phyloP scores from a whole-genome alignment of 2,888 invertebrate genomes.

The Lymantria dispar region DNA sequence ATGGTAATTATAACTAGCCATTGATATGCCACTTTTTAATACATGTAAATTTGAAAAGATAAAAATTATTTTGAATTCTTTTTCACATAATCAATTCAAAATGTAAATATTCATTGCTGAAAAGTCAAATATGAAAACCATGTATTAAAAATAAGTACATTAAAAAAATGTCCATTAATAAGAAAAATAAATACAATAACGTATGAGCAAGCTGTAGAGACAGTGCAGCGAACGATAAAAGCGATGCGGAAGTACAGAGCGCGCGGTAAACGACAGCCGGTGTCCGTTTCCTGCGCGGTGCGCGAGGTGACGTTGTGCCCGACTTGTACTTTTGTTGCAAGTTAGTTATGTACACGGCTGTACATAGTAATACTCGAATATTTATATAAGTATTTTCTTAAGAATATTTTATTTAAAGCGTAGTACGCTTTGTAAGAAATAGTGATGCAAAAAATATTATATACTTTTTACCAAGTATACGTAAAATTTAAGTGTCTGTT shows the following conservation, averaged over 20 bases:
- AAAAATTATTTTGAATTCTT: too few relatives aligned
- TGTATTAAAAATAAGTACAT: conserved; percentile 3
- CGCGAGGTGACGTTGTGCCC: conserved; percentile 31
- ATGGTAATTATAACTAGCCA: too few relatives aligned
- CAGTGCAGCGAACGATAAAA: conserved; percentile 27
- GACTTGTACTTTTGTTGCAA: conserved; percentile 31
- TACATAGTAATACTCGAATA: conserved; percentile 8
- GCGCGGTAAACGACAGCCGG: conserved; percentile 44
- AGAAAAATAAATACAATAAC: conserved; percentile 25
- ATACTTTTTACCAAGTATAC: too few relatives aligned
- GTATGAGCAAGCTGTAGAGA: conserved; percentile 21
- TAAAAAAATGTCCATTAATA: neutral
- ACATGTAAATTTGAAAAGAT: too few relatives aligned
- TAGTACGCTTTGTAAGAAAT: too few relatives aligned
- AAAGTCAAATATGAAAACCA: neutral
- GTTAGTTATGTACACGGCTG: conserved; percentile 20
- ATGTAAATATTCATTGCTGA: too few relatives aligned
- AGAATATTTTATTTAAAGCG: neutral
- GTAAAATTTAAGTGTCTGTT: too few relatives aligned
- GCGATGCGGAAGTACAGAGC: conserved; percentile 34
- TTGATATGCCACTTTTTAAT: too few relatives aligned
- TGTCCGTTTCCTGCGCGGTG: conserved; percentile 41
- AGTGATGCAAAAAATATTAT: too few relatives aligned
- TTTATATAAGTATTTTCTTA: conserved; percentile 6
- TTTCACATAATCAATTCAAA: too few relatives aligned